These are phyloP conservation scores for Galaxias olidus DNA, from an alignment of 2,797 vertebrate genomes.

Conservation along the genomic window DNA sequence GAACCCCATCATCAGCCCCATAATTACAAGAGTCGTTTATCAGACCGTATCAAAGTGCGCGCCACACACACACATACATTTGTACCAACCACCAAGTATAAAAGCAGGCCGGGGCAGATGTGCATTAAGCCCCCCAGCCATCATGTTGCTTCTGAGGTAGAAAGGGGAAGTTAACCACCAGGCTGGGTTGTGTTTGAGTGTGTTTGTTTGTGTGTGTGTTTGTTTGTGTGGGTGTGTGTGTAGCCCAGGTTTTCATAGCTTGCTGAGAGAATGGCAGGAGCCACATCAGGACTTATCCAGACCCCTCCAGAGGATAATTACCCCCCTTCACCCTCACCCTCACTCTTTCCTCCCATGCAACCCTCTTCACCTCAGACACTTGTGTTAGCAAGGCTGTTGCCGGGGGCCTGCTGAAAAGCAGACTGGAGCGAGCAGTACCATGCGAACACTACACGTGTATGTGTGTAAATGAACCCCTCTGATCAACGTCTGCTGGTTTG, in stretches of 20 bases:
- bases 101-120: slow-evolving; percentile 17
- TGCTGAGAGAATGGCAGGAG: slow-evolving; percentile 20
- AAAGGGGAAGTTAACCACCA: slow-evolving; percentile 27
- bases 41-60: slow-evolving; percentile 10
- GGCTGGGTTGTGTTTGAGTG: slow-evolving; percentile 5
- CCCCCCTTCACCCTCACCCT: slow-evolving; percentile 4
- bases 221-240: slow-evolving; percentile 3
- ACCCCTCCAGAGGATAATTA: slow-evolving; percentile 16
- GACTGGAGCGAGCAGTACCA: too few relatives aligned
- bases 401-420: too few relatives aligned
- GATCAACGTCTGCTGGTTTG: too few relatives aligned
- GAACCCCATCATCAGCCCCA: slow-evolving; percentile 20
- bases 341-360: too few relatives aligned
- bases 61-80: slow-evolving; percentile 1
- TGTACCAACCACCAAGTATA: background rate
- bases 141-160: slow-evolving; percentile 6
- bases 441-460: too few relatives aligned
- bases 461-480: too few relatives aligned
- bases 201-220: slow-evolving; percentile 11
- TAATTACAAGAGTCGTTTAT: slow-evolving; percentile 27
- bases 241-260: slow-evolving; percentile 16
- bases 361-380: slow-evolving; percentile 5
- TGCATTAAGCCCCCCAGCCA: slow-evolving; percentile 17
- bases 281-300: slow-evolving; percentile 31
- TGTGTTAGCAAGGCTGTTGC: too few relatives aligned